phyloP scores from a whole-genome alignment of 2,888 invertebrate species.

The Deilephila porcellus region DNA sequence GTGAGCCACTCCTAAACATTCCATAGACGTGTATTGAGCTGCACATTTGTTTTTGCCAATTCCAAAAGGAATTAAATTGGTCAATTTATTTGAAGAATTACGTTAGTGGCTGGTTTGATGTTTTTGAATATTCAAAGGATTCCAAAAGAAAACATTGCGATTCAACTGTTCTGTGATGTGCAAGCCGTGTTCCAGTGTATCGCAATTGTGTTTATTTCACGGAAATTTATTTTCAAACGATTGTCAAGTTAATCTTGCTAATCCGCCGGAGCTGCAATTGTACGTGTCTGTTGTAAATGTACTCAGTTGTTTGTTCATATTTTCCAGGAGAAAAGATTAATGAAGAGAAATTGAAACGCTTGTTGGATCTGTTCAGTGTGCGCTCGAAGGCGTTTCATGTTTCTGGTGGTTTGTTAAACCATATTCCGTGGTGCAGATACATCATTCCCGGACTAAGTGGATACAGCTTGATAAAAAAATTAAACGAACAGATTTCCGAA shows the following conservation, averaged over 20 bases:
- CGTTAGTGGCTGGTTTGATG: too few relatives aligned
- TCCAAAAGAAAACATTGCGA: too few relatives aligned
- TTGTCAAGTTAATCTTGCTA: not conserved
- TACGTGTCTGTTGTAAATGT: not conserved
- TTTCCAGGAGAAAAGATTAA: constrained; percentile 83
- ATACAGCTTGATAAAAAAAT: constrained; percentile 81
- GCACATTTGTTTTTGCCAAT: too few relatives aligned
- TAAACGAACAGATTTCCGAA: constrained; percentile 80
- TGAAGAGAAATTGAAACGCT: constrained; percentile 75
- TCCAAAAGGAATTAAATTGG: too few relatives aligned
- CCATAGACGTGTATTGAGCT: too few relatives aligned
- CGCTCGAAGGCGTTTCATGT: constrained; percentile 83
- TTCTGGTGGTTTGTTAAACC: constrained; percentile 88
- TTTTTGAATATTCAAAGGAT: too few relatives aligned
- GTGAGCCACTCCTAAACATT: too few relatives aligned
- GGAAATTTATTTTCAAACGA: not conserved
- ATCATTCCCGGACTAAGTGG: constrained; percentile 87
- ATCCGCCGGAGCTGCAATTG: not conserved
- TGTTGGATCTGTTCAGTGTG: constrained; percentile 61
- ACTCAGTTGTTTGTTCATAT: constrained; percentile 25
- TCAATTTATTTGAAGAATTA: too few relatives aligned
- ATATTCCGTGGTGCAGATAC: constrained; percentile 87
- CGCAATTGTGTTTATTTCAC: not conserved
- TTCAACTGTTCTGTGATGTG: too few relatives aligned
- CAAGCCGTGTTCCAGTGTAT: not conserved